Conservation (phyloP, 1,140 invertebrate genomes). For the Cotesia chilonis region DNA sequence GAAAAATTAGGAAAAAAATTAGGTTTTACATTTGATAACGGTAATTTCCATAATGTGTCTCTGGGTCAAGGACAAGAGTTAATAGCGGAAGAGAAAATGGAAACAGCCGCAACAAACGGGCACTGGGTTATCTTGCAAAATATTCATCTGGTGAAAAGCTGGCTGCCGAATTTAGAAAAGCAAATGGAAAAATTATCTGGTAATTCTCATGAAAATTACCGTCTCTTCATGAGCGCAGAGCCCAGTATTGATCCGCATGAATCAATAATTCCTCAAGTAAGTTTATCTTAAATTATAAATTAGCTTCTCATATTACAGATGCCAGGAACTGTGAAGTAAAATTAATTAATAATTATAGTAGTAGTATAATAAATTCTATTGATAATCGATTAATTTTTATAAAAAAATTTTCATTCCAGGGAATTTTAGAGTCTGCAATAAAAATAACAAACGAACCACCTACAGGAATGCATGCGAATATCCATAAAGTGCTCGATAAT, state of each 20-base stretch:
- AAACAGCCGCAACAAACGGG: constrained; percentile 77
- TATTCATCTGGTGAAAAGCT: constrained; percentile 89
- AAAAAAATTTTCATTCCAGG: constrained; percentile 62
- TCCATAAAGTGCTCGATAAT: constrained; percentile 93
- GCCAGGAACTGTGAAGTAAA: too few species aligned
- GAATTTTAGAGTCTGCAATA: constrained; percentile 91
- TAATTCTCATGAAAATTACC: constrained; percentile 69
- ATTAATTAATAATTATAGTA: too few species aligned
- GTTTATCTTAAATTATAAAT: not conserved
- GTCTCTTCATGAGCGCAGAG: constrained; percentile 78
- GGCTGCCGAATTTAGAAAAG: constrained; percentile 89
- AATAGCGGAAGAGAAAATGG: constrained; percentile 88
- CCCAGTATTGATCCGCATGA: constrained; percentile 69
- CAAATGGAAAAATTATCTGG: constrained; percentile 83
- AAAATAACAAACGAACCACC: constrained; percentile 98
- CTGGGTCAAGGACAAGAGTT: constrained; percentile 94
- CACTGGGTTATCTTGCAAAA: constrained; percentile 95
- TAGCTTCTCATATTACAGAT: too few species aligned
- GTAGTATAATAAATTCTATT: too few species aligned
- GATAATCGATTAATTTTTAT: too few species aligned
- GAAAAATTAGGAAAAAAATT: constrained; percentile 80
- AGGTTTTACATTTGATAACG: constrained; percentile 81
- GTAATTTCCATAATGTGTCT: constrained; percentile 93
- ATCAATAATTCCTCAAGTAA: constrained; percentile 75
- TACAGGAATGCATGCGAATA: constrained; percentile 91